A percentile compares a stretch with the other conserved stretches of the same genome.
These are phyloP conservation scores for Elaeidobius kamerunicus DNA, from an alignment of 2,888 invertebrate genomes.

Conservation along the genomic window DNA sequence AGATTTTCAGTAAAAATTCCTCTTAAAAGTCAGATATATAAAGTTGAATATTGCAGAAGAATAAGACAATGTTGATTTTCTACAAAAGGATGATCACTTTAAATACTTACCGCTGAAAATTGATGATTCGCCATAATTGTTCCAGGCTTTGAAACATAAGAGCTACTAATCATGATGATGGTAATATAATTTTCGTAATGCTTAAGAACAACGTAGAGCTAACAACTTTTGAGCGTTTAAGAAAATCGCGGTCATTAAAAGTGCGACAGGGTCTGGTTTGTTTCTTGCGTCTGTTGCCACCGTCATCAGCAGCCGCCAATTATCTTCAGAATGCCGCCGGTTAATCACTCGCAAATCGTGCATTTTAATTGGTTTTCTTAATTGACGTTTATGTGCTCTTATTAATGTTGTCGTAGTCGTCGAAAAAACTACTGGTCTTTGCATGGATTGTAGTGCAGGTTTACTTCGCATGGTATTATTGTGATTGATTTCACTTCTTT, in stretches of 20 bases:
- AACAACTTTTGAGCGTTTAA: conserved; percentile 45
- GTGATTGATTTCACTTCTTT: no score
- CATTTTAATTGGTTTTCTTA: conserved; percentile 47
- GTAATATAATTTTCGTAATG: conserved; percentile 28
- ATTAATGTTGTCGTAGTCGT: conserved; percentile 36
- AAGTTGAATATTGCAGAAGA: no score
- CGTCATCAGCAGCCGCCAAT: conserved; percentile 38
- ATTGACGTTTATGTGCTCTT: conserved; percentile 46
- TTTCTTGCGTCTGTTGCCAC: conserved; percentile 28
- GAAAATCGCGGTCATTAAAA: conserved; percentile 51
- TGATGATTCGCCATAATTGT: conserved; percentile 27
- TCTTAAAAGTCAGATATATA: no score
- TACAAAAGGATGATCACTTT: conserved; percentile 19
- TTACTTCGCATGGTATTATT: no score
- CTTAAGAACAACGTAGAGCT: conserved; percentile 24
- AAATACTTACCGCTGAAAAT: conserved; percentile 26
- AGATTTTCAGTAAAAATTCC: no score
- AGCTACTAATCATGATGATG: conserved; percentile 29
- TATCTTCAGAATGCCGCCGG: conserved; percentile 47
- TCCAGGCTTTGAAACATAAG: conserved; percentile 26
- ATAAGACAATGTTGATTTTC: no score
- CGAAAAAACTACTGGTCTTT: conserved; percentile 26
- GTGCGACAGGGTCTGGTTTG: conserved; percentile 45
- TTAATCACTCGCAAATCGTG: conserved; percentile 47
- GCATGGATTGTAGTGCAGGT: neutral